Evolutionary conservation across 2,797 vertebrate genomes (phyloP), one percentile per base, ranked within the genome.

Genomic region (Etheostoma nigrum): DNA sequence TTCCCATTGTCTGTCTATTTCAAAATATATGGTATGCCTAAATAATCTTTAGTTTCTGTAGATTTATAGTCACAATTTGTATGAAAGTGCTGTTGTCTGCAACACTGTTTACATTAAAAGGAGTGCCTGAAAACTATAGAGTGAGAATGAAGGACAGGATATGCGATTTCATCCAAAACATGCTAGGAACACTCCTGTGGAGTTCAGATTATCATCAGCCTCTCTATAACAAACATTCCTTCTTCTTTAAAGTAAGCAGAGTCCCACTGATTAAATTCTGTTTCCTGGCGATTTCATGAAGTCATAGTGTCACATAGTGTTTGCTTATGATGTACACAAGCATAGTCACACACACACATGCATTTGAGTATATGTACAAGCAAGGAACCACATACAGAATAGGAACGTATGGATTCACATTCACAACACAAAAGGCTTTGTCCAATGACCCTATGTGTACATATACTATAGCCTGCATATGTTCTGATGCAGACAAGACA

Each of bases 191-290:
- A 63, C 49, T 78, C 83, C 71, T 57, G 74, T 18, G 7, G 87
- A 87, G 89, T 78, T 82, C 77, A 72, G 78, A 91, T 90, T 82
- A 91, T 84, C 81, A 74, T 91, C 81, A 55, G 48, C 42, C n/a
- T n/a, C 52, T 76, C 45, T 68, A 11, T 68, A 52, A 69, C 63
- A 81, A 71, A 79, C 75, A 78, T 82, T 84, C 53, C 76, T 74
- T 13, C 63, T 59, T 74, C 51, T 82, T 86, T 84, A 25, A 74
- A 57, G 66, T 68, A 14, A 82, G 72, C 68, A 49, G 66, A 65
- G 76, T 51, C 54, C 74, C 63, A 19, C 78, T 74, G 79, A 81
- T 84, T 85, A 19, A 67, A 72, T 74, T 65, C 44, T 53, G 63
- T 72, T 81, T 80, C 76, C 52, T 55, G 67, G 54, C 48, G 42